Evolutionary conservation across 2,888 invertebrate species (phyloP).

Genomic region (Agelastica alni): DNA sequence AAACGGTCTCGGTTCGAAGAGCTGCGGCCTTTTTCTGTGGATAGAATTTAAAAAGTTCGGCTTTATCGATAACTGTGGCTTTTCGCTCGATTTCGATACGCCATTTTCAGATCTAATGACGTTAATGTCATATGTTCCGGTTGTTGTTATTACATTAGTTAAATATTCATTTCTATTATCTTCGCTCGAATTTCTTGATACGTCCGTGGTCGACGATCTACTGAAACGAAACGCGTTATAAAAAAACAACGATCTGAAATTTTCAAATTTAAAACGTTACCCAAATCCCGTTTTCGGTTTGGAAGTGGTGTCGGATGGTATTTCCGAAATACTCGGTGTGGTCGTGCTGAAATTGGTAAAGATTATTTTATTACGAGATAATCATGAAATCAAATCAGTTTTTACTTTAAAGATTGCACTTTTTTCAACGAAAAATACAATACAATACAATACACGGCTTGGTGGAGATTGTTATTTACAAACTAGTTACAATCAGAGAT

Average conservation of each 20-base stretch:
- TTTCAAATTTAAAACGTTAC: background rate
- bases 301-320: background rate
- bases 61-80: slow-evolving; percentile 23
- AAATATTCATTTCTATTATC: slow-evolving; percentile 15
- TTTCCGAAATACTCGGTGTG: background rate
- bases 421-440: no score
- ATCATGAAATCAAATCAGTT: no score
- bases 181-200: slow-evolving; percentile 2
- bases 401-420: no score
- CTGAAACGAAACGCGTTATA: slow-evolving; percentile 8
- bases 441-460: no score
- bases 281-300: background rate
- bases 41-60: slow-evolving; percentile 23
- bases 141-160: slow-evolving; percentile 19
- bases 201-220: slow-evolving; percentile 1
- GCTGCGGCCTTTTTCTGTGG: slow-evolving; percentile 40
- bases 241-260: background rate
- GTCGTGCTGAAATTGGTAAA: slow-evolving; percentile 3
- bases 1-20: slow-evolving; percentile 51
- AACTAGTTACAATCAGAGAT: no score
- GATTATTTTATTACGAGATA: no score
- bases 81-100: slow-evolving; percentile 12
- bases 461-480: no score
- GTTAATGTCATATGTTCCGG: slow-evolving; percentile 19
- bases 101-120: slow-evolving; percentile 19